Evolutionary conservation across 2,797 vertebrate genomes (phyloP).

Genomic region (Pangasius macronema): DNA sequence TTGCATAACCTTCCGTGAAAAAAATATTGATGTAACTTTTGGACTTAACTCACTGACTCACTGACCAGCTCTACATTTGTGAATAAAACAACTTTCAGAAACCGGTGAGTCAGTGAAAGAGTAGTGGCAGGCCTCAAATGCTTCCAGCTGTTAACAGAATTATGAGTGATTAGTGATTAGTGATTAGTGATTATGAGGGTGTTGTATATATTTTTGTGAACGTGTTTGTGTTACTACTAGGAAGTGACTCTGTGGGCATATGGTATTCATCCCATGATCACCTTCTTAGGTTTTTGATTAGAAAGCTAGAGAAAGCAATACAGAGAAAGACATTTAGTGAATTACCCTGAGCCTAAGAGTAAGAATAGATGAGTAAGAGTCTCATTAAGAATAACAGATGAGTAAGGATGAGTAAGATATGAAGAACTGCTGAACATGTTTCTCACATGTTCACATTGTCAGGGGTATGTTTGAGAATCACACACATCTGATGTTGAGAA

Average conservation of each 20-base stretch:
- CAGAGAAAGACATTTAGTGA: neutral
- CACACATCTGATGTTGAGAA: neutral
- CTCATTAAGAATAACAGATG: too few species aligned
- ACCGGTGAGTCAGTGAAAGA: neutral
- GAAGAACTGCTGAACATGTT: neutral
- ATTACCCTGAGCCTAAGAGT: neutral
- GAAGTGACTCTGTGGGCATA: too few species aligned
- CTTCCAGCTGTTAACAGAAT: neutral
- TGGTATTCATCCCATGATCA: neutral
- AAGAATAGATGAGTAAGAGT: neutral
- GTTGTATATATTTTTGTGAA: neutral
- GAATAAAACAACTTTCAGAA: neutral
- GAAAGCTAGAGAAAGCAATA: neutral
- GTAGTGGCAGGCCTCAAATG: neutral
- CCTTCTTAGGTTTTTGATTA: neutral
- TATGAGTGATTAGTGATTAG: neutral
- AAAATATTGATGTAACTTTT: conserved; percentile 3
- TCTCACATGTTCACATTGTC: neutral
- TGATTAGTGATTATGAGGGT: too few species aligned
- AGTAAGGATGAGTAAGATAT: neutral
- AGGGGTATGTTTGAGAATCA: conserved; percentile 1
- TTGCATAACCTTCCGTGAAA: neutral
- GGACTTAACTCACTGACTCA: neutral
- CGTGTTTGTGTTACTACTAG: neutral
- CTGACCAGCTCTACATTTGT: neutral